These are phyloP conservation scores for Coreoperca whiteheadi DNA, from an alignment of 2,113 vertebrate genomes.

Conservation along the genomic window DNA sequence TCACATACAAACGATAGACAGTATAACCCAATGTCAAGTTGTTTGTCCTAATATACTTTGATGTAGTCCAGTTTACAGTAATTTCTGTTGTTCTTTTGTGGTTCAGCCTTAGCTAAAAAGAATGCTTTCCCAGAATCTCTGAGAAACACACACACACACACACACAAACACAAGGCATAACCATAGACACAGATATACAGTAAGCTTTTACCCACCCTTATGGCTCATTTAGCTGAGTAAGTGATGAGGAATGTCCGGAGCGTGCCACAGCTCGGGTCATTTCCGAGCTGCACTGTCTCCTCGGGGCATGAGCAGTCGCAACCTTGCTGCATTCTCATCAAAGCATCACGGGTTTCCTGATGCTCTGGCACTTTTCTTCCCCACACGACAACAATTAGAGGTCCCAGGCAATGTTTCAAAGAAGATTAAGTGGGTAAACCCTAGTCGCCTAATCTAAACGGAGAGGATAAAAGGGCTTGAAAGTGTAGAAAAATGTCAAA, in stretches of 20 bases:
- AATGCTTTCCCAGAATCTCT: constrained; percentile 54
- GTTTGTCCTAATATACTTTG: constrained; percentile 31
- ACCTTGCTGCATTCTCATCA: constrained; percentile 56
- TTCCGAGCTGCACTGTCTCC: constrained; percentile 31
- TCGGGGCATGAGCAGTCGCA: constrained; percentile 36
- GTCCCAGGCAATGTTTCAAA: constrained; percentile 71
- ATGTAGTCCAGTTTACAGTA: constrained; percentile 44
- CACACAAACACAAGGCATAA: constrained; percentile 42
- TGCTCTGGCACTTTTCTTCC: constrained; percentile 50
- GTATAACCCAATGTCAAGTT: constrained; percentile 22
- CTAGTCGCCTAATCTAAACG: constrained; percentile 83
- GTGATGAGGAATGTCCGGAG: constrained; percentile 60
- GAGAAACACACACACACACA: constrained; percentile 49
- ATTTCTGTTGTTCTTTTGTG: constrained; percentile 58
- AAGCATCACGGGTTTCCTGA: constrained; percentile 59
- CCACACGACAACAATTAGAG: constrained; percentile 77
- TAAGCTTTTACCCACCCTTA: constrained; percentile 26
- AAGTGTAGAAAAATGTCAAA: constrained; percentile 49
- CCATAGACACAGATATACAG: constrained; percentile 35
- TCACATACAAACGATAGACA: constrained; percentile 2
- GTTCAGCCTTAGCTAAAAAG: constrained; percentile 40
- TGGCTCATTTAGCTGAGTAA: constrained; percentile 56
- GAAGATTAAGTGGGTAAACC: constrained; percentile 49
- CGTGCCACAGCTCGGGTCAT: constrained; percentile 44
- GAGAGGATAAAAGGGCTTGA: constrained; percentile 77